A percentile compares a stretch with the other conserved stretches of the same genome.
Conservation (phyloP, 2,113 vertebrate genomes). For the Aythya baeri region DNA sequence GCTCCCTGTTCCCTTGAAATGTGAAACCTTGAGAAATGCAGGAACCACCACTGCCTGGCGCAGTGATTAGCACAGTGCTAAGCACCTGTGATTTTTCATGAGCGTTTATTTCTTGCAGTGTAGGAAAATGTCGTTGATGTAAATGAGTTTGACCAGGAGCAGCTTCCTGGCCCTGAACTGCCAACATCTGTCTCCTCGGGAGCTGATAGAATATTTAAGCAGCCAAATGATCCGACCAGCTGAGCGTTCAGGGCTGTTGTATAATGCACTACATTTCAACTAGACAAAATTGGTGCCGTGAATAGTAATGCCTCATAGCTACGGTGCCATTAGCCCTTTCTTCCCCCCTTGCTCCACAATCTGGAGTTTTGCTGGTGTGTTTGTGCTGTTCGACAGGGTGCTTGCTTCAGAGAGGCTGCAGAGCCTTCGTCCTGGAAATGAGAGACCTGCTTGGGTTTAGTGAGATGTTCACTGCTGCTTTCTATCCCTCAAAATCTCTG, state of each 20-base stretch:
- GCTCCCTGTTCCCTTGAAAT: not conserved
- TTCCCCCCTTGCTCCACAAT: fast-evolving
- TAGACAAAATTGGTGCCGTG: not conserved
- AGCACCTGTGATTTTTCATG: not conserved
- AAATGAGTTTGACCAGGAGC: not conserved
- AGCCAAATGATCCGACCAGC: not conserved
- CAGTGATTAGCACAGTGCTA: not conserved
- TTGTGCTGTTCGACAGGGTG: fast-evolving
- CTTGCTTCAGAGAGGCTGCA: not conserved
- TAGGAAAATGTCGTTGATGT: not conserved
- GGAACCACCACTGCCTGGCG: not conserved
- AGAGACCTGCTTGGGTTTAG: not conserved
- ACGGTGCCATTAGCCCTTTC: not conserved
- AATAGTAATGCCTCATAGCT: not conserved
- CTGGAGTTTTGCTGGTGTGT: not conserved
- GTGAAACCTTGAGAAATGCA: not conserved
- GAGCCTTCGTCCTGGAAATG: not conserved
- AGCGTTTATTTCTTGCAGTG: not conserved
- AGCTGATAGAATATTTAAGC: not conserved
- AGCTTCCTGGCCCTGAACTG: not conserved
- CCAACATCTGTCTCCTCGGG: not conserved
- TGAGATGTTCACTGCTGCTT: not conserved
- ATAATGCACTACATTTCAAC: not conserved
- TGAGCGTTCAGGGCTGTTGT: not conserved
- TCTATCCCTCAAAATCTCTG: not conserved